phyloP scores from a whole-genome alignment of 2,797 vertebrate species.

The Crax fasciolata region DNA sequence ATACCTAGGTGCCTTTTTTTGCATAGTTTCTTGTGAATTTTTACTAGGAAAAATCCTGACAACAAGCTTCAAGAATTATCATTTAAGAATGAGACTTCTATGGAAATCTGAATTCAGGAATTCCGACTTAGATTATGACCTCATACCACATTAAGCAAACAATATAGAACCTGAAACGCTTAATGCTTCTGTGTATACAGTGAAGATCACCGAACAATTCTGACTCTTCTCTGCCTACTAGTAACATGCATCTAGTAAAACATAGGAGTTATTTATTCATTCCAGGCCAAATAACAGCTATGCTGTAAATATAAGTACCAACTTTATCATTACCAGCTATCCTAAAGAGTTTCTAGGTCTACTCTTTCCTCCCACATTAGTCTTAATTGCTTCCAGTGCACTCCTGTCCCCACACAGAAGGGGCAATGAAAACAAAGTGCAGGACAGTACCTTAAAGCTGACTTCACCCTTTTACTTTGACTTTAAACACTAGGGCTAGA shows the following conservation, averaged over 20 bases:
- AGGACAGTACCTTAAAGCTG: not conserved
- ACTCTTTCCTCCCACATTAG: not conserved
- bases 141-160: not conserved
- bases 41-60: not conserved
- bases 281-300: not conserved
- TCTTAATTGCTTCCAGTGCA: not conserved
- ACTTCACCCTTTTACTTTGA: not conserved
- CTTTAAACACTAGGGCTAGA: not conserved
- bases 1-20: not conserved
- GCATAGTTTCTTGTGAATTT: not conserved
- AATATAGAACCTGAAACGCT: not conserved
- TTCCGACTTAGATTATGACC: not conserved
- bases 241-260: not conserved
- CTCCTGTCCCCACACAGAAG: not conserved
- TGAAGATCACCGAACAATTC: not conserved
- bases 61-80: not conserved
- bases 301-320: not conserved
- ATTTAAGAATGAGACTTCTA: not conserved
- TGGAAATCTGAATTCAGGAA: not conserved
- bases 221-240: not conserved
- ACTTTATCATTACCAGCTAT: not conserved
- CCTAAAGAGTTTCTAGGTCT: not conserved
- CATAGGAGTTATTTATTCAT: not conserved
- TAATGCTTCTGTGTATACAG: not conserved
- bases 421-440: not conserved